A percentile compares a stretch with the other conserved stretches of the same genome.
Conservation (phyloP, 2,113 vertebrate genomes). For the Tragelaphus buxtoni region DNA sequence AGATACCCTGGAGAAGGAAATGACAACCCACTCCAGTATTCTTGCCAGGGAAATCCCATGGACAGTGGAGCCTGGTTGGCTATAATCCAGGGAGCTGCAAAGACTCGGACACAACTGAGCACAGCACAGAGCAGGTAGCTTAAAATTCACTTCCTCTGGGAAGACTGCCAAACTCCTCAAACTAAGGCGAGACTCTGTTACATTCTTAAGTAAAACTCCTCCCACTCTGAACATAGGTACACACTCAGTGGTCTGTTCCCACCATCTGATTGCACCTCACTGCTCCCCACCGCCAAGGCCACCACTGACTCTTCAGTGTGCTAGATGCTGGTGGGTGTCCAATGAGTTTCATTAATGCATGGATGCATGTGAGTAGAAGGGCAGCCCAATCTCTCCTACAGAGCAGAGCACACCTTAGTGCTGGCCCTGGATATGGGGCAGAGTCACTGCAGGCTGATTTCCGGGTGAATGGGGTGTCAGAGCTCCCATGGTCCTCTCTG, state of each 20-base stretch:
- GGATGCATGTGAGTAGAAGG: neutral
- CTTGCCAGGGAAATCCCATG: neutral
- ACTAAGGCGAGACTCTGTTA: neutral
- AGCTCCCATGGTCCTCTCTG: neutral
- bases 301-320: neutral
- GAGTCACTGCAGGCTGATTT: neutral
- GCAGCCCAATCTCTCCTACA: neutral
- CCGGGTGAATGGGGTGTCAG: accelerated
- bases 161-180: neutral
- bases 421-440: neutral
- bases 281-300: neutral
- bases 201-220: neutral
- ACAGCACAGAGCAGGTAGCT: neutral
- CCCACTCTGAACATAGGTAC: neutral
- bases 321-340: neutral
- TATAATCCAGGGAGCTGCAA: neutral
- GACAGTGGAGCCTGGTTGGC: neutral
- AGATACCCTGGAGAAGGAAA: neutral
- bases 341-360: neutral
- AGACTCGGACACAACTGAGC: neutral
- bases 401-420: neutral
- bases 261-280: neutral
- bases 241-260: neutral
- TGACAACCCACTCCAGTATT: neutral
- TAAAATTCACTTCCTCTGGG: neutral